Evolutionary conservation across 2,888 invertebrate species (phyloP).

Genomic region (Eupithecia dodoneata): DNA sequence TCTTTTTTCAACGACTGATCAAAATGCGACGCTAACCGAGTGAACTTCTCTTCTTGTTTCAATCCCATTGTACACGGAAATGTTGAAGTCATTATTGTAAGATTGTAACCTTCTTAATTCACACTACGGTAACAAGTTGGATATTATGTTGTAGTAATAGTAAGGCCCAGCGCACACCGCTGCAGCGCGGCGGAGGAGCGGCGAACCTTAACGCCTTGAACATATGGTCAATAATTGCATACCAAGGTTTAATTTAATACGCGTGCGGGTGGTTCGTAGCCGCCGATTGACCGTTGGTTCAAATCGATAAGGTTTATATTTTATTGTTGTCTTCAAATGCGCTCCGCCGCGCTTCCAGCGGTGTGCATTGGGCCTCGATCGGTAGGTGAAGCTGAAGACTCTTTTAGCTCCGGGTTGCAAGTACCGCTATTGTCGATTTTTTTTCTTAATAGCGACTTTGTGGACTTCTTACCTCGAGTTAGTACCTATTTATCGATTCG

Average conservation of each 20-base stretch:
- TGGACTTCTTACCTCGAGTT: background rate
- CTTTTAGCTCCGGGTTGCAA: background rate
- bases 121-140: conserved; percentile 14
- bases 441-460: background rate
- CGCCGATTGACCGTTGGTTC: no score
- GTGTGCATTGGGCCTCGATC: background rate
- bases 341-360: no score
- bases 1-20: background rate
- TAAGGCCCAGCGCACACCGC: background rate
- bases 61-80: conserved; percentile 20
- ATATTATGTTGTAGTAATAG: conserved; percentile 10
- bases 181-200: no score
- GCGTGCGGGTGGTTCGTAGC: no score
- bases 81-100: conserved; percentile 37
- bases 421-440: background rate
- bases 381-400: background rate
- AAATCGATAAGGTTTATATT: no score
- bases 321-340: no score
- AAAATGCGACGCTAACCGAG: background rate
- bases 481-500: background rate
- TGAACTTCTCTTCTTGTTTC: conserved; percentile 26
- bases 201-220: no score
- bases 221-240: no score
- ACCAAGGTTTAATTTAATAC: no score
- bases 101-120: conserved; percentile 14